phyloP scores from a whole-genome alignment of 2,113 vertebrate species.

The Anhinga anhinga region DNA sequence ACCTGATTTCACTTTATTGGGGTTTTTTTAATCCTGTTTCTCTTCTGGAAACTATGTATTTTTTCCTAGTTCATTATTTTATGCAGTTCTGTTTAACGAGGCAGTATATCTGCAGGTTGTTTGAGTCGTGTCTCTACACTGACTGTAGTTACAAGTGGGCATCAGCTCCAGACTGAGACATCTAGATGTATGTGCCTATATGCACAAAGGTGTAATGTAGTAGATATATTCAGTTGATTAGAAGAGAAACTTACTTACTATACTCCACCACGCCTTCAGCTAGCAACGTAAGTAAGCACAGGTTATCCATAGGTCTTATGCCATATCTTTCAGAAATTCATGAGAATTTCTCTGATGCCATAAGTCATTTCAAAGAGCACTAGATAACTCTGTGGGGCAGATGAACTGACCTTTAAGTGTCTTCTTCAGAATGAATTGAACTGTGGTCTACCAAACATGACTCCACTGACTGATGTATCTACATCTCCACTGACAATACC shows the following conservation, averaged over 20 bases:
- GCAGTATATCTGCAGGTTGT: neutral
- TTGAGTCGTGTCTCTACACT: neutral
- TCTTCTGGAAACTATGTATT: neutral
- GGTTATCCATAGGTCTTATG: neutral
- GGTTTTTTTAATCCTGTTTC: neutral
- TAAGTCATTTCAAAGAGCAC: neutral
- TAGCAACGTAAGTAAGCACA: accelerated
- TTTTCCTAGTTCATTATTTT: neutral
- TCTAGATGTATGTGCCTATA: neutral
- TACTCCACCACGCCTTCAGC: neutral
- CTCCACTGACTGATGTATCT: neutral
- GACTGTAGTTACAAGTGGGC: neutral
- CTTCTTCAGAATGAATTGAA: neutral
- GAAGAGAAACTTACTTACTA: neutral
- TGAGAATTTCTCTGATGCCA: neutral
- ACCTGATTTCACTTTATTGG: neutral
- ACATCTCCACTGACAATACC: neutral
- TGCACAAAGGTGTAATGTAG: neutral
- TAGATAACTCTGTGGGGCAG: neutral
- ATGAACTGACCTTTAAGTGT: neutral
- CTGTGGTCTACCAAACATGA: neutral
- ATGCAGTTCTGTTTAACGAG: neutral
- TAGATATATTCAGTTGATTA: neutral
- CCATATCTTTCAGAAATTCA: neutral
- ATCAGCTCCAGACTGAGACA: neutral